Evolutionary conservation across 2,797 vertebrate species (phyloP), one percentile per base, ranked within the genome.

Genomic region (Sorex maritimensis): DNA sequence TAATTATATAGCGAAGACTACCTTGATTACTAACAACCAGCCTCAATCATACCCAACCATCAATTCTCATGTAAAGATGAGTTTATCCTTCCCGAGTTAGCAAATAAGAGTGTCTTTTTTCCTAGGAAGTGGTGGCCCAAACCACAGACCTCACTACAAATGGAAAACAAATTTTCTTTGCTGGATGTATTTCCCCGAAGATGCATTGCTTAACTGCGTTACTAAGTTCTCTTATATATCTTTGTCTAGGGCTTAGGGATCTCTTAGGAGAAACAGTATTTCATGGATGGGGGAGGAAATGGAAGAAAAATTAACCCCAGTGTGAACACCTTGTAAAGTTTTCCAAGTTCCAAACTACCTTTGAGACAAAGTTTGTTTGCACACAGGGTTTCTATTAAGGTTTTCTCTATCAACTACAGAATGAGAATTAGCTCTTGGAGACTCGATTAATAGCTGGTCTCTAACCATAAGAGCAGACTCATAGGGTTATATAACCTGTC

Each of bases 291-390:
- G 72, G 28, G 3, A 46, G 1, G 19, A 24, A 15, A 52, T 14
- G 58, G 67, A 24, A 82, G 24, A 19, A 61, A 19, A 61, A 61
- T 9, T 26, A 71, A 73, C 6, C 7, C 2, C 30, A 19, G 1
- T 74, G 86, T 72, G 80, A 80, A 34, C 11, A 75, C 11, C 44
- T 23, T 77, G 38, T 83, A 38, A 34, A 34, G 0, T 73, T 87
- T 69, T 68, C 75, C 21, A 68, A 30, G 86, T 88, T 95, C 28
- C 78, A 72, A 71, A 52, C n/a, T 6, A 84, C 65, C 58, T 93
- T 87, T 52, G 73, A 90, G n/a, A 90, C 26, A 46, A 88, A 71
- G 21, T 28, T 52, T n/a, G 78, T 74, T 87, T 84, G 49, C 14
- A 46, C 12, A 49, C 23, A 69, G 28, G 15, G 41, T 85, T 26